Evolutionary conservation across 2,797 vertebrate species (phyloP), one percentile per base, ranked within the genome.

Genomic region (Melanogrammus aeglefinus): DNA sequence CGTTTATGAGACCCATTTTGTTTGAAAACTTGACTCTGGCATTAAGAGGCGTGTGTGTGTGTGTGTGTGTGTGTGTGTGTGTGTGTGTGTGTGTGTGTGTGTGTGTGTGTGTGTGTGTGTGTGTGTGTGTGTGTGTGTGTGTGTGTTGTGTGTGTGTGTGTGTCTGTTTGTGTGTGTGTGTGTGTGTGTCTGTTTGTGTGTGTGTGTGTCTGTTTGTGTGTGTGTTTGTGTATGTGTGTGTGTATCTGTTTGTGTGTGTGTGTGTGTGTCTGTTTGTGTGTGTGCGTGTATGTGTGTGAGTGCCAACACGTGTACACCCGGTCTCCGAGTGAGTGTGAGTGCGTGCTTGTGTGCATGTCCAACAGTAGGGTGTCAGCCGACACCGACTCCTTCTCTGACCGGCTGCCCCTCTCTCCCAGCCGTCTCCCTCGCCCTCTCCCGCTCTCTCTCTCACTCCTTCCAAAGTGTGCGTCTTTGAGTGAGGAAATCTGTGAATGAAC

Each of bases 401-500:
- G 71, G 29, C 76, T 16, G n/a, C 44, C 47, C 7, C 44, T 35
- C 57, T 14, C 69, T n/a, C 74, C 27, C 21, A 16, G 33, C 35
- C 16, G 47, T 86, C 57, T 63, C 47, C 73, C 74, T 12, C 73
- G n/a, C n/a, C n/a, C 51, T 72, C 74, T 71, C 47, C 73, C 74
- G 18, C 73, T 70, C 83, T 82, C 78, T 75, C 81, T 81, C 82
- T 85, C 78, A 75, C 79, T 78, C 81, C 80, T 83, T 88, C 85
- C 80, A 82, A 84, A 79, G 76, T 84, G 85, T 84, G 78, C 70
- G 75, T 90, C 85, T 81, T 86, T 81, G 76, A 88, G 85, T 83
- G 86, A 89, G 88, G 91, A 91, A 92, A 92, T 93, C 84, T 89
- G 41, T 90, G 88, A 94, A 91, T 91, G 88, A 91, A 87, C 86